Percentiles rank a stretch among this genome's conserved stretches.
Conservation (phyloP, 2,113 vertebrate genomes). For the Pogona vitticeps region DNA sequence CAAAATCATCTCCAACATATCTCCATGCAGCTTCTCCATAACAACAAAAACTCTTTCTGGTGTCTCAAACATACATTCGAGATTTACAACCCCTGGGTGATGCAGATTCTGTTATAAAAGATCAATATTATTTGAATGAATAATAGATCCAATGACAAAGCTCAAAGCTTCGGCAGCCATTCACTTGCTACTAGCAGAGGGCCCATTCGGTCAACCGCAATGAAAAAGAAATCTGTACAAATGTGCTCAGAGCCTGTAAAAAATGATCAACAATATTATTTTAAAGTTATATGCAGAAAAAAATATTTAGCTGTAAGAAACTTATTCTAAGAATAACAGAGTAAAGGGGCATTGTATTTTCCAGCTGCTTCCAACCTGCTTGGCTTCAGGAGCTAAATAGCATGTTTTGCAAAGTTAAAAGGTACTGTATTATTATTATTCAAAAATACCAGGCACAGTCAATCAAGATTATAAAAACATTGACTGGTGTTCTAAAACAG, state of each 20-base stretch:
- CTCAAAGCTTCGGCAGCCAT: constrained; percentile 47
- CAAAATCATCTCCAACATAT: constrained; percentile 99
- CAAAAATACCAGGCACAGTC: too few relatives aligned
- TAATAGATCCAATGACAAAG: constrained; percentile 19
- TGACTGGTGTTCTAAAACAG: too few relatives aligned
- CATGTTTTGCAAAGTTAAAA: neutral
- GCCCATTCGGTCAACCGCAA: neutral
- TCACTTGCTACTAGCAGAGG: neutral
- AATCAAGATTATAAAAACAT: too few relatives aligned
- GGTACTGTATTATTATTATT: too few relatives aligned
- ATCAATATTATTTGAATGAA: constrained; percentile 73
- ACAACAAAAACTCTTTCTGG: constrained; percentile 96
- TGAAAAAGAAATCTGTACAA: neutral
- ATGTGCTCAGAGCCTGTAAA: neutral
- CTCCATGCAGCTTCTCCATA: constrained; percentile 99
- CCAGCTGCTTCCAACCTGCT: neutral
- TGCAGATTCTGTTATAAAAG: constrained; percentile 89
- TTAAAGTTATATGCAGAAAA: neutral
- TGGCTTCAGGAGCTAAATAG: neutral
- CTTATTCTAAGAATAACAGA: neutral
- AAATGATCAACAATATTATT: neutral
- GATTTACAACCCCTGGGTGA: constrained; percentile 95
- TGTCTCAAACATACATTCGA: constrained; percentile 99
- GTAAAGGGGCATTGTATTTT: neutral
- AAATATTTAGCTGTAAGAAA: neutral